phyloP scores from a whole-genome alignment of 1,140 invertebrate species.

The Panulirus ornatus region DNA sequence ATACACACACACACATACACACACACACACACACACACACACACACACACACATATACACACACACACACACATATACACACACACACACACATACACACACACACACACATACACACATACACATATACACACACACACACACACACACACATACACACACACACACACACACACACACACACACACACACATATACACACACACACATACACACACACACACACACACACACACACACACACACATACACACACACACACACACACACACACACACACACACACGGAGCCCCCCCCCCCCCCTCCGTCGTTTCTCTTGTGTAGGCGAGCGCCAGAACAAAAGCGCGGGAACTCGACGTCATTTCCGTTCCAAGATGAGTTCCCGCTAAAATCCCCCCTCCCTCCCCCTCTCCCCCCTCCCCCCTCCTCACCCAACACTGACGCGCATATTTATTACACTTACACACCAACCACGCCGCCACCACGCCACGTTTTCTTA shows the following conservation, averaged over 20 bases:
- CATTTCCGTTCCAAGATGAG: constrained; percentile 64
- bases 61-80: not conserved
- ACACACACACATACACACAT: not conserved
- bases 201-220: constrained; percentile 12
- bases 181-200: not conserved
- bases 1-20: not conserved
- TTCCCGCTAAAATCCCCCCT: constrained; percentile 40
- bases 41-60: too few relatives aligned
- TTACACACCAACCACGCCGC: too few relatives aligned
- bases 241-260: not conserved
- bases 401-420: not conserved
- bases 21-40: not conserved
- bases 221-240: not conserved
- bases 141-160: not conserved
- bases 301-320: constrained; percentile 43
- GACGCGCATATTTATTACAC: constrained; percentile 6
- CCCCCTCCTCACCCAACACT: not conserved
- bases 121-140: not conserved
- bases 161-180: not conserved
- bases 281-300: not conserved
- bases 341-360: constrained; percentile 53
- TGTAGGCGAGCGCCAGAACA: constrained; percentile 50
- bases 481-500: too few relatives aligned
- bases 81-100: not conserved
- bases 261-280: not conserved